Evolutionary conservation across 2,888 invertebrate genomes (phyloP).

Genomic region (Metallyticus violacea): DNA sequence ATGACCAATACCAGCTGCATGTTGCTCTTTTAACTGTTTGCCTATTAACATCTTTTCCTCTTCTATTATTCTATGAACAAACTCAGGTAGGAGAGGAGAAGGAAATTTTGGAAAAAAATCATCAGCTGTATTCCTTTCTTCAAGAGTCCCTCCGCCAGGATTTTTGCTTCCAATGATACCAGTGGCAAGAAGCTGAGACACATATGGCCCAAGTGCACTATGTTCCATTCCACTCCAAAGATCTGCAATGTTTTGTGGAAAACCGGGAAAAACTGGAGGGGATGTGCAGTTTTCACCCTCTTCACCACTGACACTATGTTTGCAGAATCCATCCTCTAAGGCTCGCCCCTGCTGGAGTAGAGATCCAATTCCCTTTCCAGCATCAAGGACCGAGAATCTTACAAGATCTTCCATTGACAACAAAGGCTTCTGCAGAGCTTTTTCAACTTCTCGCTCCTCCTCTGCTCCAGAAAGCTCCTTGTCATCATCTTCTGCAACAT

Average conservation of each 20-base stretch:
- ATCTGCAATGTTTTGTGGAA: slow-evolving; percentile 31
- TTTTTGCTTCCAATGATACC: neutral
- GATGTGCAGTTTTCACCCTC: slow-evolving; percentile 32
- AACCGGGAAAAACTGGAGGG: slow-evolving; percentile 30
- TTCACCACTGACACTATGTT: slow-evolving; percentile 5
- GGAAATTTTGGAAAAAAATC: slow-evolving; percentile 34
- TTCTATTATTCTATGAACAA: slow-evolving; percentile 55
- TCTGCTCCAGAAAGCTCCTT: slow-evolving; percentile 58
- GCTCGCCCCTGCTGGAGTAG: slow-evolving; percentile 52
- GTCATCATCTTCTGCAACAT: slow-evolving; percentile 48
- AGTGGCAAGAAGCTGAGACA: slow-evolving; percentile 52
- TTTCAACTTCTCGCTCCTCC: slow-evolving; percentile 59
- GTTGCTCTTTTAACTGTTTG: slow-evolving; percentile 43
- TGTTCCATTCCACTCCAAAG: slow-evolving; percentile 46
- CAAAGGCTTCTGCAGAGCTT: slow-evolving; percentile 55
- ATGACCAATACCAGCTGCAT: neutral
- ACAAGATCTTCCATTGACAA: slow-evolving; percentile 59
- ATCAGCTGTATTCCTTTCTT: slow-evolving; percentile 6
- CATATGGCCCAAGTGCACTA: slow-evolving; percentile 53
- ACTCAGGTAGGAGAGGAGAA: slow-evolving; percentile 51
- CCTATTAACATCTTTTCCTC: slow-evolving; percentile 45
- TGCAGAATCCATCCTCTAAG: slow-evolving; percentile 31
- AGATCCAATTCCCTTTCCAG: slow-evolving; percentile 33
- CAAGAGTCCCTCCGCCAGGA: slow-evolving; percentile 2
- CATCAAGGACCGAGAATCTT: slow-evolving; percentile 44